These are phyloP conservation scores for Lithobius niger DNA, from an alignment of 1,140 invertebrate genomes.

Conservation along the genomic window DNA sequence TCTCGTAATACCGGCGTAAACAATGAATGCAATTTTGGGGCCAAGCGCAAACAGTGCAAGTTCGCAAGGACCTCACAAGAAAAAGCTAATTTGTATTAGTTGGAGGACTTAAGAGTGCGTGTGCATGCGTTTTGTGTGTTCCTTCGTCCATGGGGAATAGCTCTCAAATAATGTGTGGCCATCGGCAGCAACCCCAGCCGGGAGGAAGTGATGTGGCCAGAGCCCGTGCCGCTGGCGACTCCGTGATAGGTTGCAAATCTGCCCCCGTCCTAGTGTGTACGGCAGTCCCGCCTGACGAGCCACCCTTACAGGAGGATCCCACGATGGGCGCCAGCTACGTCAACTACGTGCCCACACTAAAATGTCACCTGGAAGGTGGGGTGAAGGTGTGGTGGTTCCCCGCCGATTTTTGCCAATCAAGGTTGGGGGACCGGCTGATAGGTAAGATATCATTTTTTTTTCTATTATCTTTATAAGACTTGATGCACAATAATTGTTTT, in stretches of 20 bases:
- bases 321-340: conserved; percentile 18
- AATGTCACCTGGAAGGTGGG: conserved; percentile 13
- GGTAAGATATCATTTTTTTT: no score
- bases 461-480: no score
- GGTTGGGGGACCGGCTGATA: conserved; percentile 21
- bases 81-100: no score
- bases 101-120: no score
- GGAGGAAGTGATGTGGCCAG: neutral
- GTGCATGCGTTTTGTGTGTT: no score
- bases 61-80: no score
- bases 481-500: no score
- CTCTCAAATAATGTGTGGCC: neutral
- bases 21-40: no score
- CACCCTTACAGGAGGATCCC: neutral
- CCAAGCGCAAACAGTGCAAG: no score
- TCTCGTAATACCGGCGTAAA: no score
- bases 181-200: neutral
- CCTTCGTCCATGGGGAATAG: conserved; percentile 5
- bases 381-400: conserved; percentile 22
- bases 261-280: neutral
- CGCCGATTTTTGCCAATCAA: conserved; percentile 20
- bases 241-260: neutral
- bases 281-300: neutral
- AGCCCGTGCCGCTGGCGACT: conserved; percentile 5
- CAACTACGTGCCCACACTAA: conserved; percentile 19